A percentile compares a stretch with the other conserved stretches of the same genome.
Evolutionary conservation across 2,888 invertebrate species (phyloP).

Genomic region (Labia minor): DNA sequence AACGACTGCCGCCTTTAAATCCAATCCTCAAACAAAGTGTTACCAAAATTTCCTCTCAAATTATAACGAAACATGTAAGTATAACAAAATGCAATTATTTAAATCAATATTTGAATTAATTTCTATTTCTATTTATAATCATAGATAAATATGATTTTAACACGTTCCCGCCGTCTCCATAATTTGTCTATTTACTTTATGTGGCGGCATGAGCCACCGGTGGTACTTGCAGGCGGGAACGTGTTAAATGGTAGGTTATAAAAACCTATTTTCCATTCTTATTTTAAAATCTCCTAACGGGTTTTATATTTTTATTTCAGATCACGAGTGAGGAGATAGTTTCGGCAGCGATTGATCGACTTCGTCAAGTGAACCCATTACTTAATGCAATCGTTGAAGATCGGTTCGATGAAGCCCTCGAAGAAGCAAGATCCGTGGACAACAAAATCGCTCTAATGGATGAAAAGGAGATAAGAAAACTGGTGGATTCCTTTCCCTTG

Average conservation of each 20-base stretch:
- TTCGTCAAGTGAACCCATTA: constrained; percentile 51
- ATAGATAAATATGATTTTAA: too few relatives aligned
- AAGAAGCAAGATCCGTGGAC: constrained; percentile 53
- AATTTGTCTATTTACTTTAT: too few relatives aligned
- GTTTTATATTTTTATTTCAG: too few relatives aligned
- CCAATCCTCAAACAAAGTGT: constrained; percentile 58
- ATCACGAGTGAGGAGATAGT: constrained; percentile 49
- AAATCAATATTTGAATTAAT: too few relatives aligned
- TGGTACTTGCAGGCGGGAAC: too few relatives aligned
- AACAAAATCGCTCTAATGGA: constrained; percentile 30
- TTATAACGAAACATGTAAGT: neutral
- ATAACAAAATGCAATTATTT: too few relatives aligned
- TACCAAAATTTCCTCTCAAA: constrained; percentile 39
- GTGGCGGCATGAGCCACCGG: too few relatives aligned
- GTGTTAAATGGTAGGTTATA: too few relatives aligned
- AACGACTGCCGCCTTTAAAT: constrained; percentile 49
- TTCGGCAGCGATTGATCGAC: constrained; percentile 49
- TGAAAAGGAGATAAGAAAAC: constrained; percentile 33
- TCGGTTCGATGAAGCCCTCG: constrained; percentile 50
- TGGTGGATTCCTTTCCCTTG: constrained; percentile 49
- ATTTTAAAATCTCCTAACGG: too few relatives aligned
- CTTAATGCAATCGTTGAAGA: constrained; percentile 60
- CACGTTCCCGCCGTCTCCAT: too few relatives aligned
- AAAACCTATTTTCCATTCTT: too few relatives aligned
- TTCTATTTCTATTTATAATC: too few relatives aligned